A percentile compares a stretch with the other conserved stretches of the same genome.
phyloP scores from a whole-genome alignment of 2,113 vertebrate genomes.

The Ariopsis seemanni region DNA sequence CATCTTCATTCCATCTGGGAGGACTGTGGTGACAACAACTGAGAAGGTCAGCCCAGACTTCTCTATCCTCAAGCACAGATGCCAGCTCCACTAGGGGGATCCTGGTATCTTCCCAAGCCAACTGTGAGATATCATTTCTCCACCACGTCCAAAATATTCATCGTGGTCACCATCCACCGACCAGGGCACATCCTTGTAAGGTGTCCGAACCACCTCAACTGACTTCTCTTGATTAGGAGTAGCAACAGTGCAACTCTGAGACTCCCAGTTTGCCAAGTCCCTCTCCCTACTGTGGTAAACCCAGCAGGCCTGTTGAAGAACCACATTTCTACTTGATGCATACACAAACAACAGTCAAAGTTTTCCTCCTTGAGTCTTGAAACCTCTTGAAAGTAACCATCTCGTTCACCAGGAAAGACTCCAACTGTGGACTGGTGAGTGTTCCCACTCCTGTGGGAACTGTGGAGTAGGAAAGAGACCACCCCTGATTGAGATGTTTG shows the following conservation, averaged over 20 bases:
- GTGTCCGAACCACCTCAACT: background rate
- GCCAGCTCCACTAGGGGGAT: background rate
- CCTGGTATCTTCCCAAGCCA: background rate
- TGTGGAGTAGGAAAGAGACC: background rate
- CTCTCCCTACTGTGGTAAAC: background rate
- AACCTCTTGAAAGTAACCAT: conserved; percentile 4
- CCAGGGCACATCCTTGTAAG: background rate
- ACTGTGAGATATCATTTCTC: background rate
- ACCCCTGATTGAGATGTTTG: background rate
- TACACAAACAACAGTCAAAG: background rate
- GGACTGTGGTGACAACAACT: background rate
- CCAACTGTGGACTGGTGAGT: background rate
- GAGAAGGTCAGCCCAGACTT: background rate
- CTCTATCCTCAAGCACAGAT: background rate
- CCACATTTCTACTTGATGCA: conserved; percentile 3
- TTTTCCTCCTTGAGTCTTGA: background rate
- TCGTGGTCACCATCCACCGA: background rate
- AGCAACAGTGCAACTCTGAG: background rate
- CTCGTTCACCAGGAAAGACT: conserved; percentile 4
- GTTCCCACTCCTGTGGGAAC: background rate
- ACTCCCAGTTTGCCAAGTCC: background rate
- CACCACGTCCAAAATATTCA: background rate
- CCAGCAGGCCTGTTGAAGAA: background rate
- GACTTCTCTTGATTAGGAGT: background rate
- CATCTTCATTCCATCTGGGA: background rate